Conservation (phyloP, 2,113 vertebrate species). For the Ascaphus truei region DNA sequence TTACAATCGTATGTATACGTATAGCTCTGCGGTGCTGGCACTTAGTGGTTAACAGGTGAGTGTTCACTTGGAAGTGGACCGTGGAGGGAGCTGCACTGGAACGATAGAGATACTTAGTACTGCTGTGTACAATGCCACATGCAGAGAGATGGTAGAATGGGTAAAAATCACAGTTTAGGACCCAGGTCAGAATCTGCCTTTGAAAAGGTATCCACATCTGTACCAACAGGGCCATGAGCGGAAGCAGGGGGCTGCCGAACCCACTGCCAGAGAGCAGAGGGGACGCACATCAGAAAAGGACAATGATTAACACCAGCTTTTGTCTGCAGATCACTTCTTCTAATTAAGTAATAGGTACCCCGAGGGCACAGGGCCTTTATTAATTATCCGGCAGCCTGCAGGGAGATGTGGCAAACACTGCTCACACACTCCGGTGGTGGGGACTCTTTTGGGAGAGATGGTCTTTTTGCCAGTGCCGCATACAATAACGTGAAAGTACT, state of each 20-base stretch:
- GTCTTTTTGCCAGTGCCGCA: background rate
- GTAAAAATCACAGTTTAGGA: too few relatives aligned
- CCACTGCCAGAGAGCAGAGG: background rate
- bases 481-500: too few relatives aligned
- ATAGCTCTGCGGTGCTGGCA: too few relatives aligned
- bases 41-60: too few relatives aligned
- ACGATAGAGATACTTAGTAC: too few relatives aligned
- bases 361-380: background rate
- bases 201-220: slow-evolving; percentile 11
- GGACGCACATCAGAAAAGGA: background rate
- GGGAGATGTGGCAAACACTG: background rate
- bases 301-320: slow-evolving; percentile 27
- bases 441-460: too few relatives aligned
- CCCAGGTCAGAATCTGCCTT: background rate
- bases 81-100: too few relatives aligned
- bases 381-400: background rate
- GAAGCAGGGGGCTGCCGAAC: background rate
- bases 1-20: too few relatives aligned
- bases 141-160: too few relatives aligned
- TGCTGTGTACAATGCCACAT: too few relatives aligned
- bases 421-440: background rate
- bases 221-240: background rate
- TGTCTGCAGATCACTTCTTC: slow-evolving; percentile 2
- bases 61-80: too few relatives aligned
- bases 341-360: background rate